Evolutionary conservation across 2,113 vertebrate genomes (phyloP), one percentile per base, ranked within the genome.

Genomic region (Alethe diademata): DNA sequence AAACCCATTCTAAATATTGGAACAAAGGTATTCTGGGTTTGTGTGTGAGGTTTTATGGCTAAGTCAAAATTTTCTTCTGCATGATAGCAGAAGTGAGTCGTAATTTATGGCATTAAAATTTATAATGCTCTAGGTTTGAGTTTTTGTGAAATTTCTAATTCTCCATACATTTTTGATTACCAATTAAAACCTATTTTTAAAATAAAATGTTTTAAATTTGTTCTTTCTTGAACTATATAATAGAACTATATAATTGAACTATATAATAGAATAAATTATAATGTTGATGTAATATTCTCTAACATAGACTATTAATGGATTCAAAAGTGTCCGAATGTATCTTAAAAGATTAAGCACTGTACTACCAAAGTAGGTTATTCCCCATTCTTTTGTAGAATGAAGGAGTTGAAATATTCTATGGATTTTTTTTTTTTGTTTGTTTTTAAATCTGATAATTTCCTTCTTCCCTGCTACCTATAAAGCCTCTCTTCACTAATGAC

Each of bases 31-130:
- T 43, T 69, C 64, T 42, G 22, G 3, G 5, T 24, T 67, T 61
- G 15, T 19, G 7, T 20, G 9, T 2, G 20, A 2, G 1, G 0
- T 19, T 61, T 69, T 71, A 50, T 71, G 38, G 14, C 11, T 4
- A 35, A 48, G 12, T 54, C 20, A 5, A 6, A 53, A 12, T 56
- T 69, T 89, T 78, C 7, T 53, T 72, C 11, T 47, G 8, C 8
- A 1, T 73, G 22, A 31, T 3, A 42, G 33, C 33, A 56, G 19
- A 62, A 58, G 24, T 31, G 20, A 76, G 12, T 8, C 76, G 35
- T 40, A 43, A 75, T 20, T 22, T 54, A 19, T 18, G 10, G 8
- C 14, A 23, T 56, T 45, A 53, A 71, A 69, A 31, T 28, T 8
- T 69, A 12, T 51, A 38, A 11, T 66, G 16, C n/a, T 74, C 43